These are phyloP conservation scores for Gibbula magus DNA, from an alignment of 2,888 invertebrate genomes.

Conservation along the genomic window DNA sequence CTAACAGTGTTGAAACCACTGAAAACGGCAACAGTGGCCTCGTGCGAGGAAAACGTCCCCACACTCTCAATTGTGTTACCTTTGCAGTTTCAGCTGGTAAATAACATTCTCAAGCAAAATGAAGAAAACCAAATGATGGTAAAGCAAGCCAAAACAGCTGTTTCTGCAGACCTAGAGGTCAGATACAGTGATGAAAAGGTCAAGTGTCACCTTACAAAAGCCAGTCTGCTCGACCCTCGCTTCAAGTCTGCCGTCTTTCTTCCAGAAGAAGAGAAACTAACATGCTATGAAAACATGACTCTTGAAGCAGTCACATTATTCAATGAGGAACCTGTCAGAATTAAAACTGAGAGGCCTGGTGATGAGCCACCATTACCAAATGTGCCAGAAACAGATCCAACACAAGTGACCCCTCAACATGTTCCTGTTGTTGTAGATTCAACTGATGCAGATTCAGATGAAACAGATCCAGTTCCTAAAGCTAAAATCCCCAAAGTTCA, in stretches of 20 bases:
- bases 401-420: too few species aligned
- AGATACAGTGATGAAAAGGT: not conserved
- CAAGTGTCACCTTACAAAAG: constrained; percentile 11
- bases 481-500: not conserved
- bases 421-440: too few species aligned
- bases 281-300: constrained; percentile 20
- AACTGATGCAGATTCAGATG: too few species aligned
- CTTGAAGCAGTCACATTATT: not conserved
- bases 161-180: not conserved
- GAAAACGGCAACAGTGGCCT: constrained; percentile 31
- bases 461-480: not conserved
- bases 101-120: constrained; percentile 4
- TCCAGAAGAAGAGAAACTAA: constrained; percentile 27
- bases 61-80: constrained; percentile 39
- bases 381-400: not conserved
- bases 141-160: not conserved
- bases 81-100: constrained; percentile 23
- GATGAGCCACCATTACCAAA: not conserved
- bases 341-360: not conserved
- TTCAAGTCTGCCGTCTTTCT: constrained; percentile 33
- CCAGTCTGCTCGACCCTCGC: constrained; percentile 33
- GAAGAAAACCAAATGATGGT: not conserved
- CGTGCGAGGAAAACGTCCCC: constrained; percentile 35
- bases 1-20: constrained; percentile 33
- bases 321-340: not conserved